A percentile compares a stretch with the other conserved stretches of the same genome.
phyloP scores from a whole-genome alignment of 2,797 vertebrate genomes.

The Eulemur coronatus region DNA sequence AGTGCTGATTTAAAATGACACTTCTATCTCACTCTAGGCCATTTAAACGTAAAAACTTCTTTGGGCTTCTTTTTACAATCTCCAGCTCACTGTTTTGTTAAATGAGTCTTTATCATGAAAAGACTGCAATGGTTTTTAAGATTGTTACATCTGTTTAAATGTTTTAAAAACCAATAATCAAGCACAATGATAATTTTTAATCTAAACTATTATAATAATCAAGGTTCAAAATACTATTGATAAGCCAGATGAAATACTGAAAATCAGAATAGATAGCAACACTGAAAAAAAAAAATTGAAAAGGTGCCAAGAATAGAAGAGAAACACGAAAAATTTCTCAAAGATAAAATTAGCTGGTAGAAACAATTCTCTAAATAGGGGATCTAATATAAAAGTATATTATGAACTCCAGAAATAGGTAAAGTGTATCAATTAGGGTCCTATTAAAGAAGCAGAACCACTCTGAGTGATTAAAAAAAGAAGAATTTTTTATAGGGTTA shows the following conservation, averaged over 20 bases:
- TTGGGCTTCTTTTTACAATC: background rate
- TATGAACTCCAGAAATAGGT: background rate
- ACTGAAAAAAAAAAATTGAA: background rate
- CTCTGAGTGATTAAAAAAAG: background rate
- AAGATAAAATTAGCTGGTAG: background rate
- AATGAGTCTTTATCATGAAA: background rate
- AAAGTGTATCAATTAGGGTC: background rate
- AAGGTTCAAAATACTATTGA: background rate
- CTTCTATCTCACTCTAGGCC: background rate
- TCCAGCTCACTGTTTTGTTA: background rate
- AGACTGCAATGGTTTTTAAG: background rate
- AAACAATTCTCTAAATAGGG: background rate
- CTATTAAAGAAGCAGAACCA: background rate
- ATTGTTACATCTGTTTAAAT: background rate
- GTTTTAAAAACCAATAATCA: constrained; percentile 42
- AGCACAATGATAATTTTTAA: background rate
- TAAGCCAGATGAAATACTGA: constrained; percentile 4
- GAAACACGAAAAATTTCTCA: background rate
- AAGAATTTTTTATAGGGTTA: background rate
- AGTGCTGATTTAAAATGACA: background rate
- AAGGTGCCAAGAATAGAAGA: background rate
- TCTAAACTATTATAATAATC: background rate
- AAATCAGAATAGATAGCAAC: background rate
- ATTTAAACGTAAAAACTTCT: constrained; percentile 15
- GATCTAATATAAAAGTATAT: background rate